Evolutionary conservation across 2,113 vertebrate genomes (phyloP), one percentile per base, ranked within the genome.

Genomic region (Acrocephalus kingi): DNA sequence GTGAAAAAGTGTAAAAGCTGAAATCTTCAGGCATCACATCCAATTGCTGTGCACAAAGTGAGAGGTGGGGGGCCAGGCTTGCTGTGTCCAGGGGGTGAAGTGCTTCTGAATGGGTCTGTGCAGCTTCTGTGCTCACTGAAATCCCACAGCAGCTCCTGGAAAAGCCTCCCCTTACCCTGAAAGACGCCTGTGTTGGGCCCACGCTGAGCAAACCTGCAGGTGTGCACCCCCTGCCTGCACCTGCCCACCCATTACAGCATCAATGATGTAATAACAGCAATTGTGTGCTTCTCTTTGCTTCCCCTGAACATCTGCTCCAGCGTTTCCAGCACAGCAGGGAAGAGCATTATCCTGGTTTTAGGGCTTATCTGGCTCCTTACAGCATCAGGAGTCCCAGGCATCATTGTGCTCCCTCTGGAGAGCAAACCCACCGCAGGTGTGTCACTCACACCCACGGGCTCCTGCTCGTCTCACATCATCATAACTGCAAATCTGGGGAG

Each of bases 31-130:
- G 15, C 24, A 58, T 15, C 30, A 5, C 24, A 6, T n/a, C 24
- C 17, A 6, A 3, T 15, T 27, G 17, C 15, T 20, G 2, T 13
- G 15, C 33, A 13, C 1, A 2, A 23, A 28, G 2, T 14, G 39
- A n/a, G 24, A 63, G 22, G 5, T n/a, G 19, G 0, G 0, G 0
- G 28, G 6, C 55, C 35, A 41, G 35, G 35, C 4, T 67, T 31
- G 8, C 21, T 20, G 51, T 24, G 13, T 5, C 1, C 16, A 10
- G 30, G 3, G 30, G 1, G 1, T 12, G 49, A 88, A 30, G 31
- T 4, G 4, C 15, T 75, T 11, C 62, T 71, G 71, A 39, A 28
- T 0, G 4, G 15, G 8, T 67, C 61, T 64, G 39, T 16, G 64
- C 27, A 45, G 48, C 45, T 56, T 39, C 86, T 51, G 31, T 1